A percentile compares a stretch with the other conserved stretches of the same genome.
Evolutionary conservation across 2,888 invertebrate genomes (phyloP).

Genomic region (Osmoderma eremita): DNA sequence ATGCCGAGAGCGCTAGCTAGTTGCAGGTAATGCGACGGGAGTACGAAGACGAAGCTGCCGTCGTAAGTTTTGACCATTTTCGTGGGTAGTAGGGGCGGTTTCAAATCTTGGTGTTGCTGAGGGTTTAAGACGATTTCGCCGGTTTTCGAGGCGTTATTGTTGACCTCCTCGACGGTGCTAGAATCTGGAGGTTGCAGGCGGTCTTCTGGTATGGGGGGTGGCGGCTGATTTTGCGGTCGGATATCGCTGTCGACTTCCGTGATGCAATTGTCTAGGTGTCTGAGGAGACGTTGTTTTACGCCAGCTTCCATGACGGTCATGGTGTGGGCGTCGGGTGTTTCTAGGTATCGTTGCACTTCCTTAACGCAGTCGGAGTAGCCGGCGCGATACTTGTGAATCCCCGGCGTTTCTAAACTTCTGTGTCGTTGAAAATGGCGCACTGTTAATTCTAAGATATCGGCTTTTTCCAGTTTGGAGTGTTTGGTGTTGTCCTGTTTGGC

Average conservation of each 20-base stretch:
- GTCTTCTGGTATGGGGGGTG: conserved; percentile 48
- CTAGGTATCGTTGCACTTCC: conserved; percentile 70
- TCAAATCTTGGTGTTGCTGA: conserved; percentile 30
- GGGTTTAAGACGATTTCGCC: conserved; percentile 10
- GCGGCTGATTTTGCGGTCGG: conserved; percentile 43
- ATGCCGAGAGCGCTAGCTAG: conserved; percentile 66
- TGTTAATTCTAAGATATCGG: conserved; percentile 85
- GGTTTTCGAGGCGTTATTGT: conserved; percentile 58
- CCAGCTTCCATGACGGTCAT: conserved; percentile 69
- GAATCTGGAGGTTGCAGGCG: conserved; percentile 62
- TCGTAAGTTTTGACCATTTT: conserved; percentile 69
- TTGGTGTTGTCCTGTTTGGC: conserved; percentile 76
- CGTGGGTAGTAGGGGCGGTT: conserved; percentile 60
- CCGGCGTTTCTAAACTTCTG: conserved; percentile 72
- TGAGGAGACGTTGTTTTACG: conserved; percentile 68
- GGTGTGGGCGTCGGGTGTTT: conserved; percentile 71
- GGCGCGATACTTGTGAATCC: conserved; percentile 70
- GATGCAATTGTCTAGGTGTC: conserved; percentile 72
- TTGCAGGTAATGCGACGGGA: conserved; percentile 72
- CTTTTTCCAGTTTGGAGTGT: conserved; percentile 86
- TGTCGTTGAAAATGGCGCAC: conserved; percentile 83
- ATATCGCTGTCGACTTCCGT: conserved; percentile 70
- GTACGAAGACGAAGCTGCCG: conserved; percentile 70
- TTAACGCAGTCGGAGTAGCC: conserved; percentile 75
- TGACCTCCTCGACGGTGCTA: conserved; percentile 59